Evolutionary conservation across 2,113 vertebrate genomes (phyloP).

Genomic region (Semicossyphus pulcher): DNA sequence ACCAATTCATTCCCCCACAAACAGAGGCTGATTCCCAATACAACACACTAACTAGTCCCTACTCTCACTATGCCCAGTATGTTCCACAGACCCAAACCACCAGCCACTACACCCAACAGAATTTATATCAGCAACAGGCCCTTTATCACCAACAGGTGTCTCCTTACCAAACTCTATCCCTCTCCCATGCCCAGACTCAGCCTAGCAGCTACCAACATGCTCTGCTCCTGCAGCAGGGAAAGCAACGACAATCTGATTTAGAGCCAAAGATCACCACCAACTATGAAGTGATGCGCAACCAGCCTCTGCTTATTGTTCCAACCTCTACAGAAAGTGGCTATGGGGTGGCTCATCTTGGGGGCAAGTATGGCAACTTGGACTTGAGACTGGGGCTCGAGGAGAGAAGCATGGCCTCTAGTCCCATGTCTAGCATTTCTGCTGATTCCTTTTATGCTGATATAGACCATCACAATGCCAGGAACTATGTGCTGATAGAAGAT

Average conservation of each 20-base stretch:
- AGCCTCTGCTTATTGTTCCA: constrained; percentile 94
- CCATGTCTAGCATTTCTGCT: constrained; percentile 97
- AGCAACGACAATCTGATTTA: constrained; percentile 91
- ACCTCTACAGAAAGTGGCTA: constrained; percentile 92
- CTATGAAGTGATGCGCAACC: constrained; percentile 96
- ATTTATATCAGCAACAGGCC: constrained; percentile 91
- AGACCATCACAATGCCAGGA: constrained; percentile 92
- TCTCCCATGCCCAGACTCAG: constrained; percentile 85
- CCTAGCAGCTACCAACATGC: constrained; percentile 90
- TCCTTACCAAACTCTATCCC: constrained; percentile 91
- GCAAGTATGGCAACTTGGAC: constrained; percentile 94
- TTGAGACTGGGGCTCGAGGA: constrained; percentile 94
- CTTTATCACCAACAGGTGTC: constrained; percentile 94
- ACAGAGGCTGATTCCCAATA: constrained; percentile 94
- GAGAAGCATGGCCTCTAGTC: constrained; percentile 95
- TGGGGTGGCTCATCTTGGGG: constrained; percentile 89
- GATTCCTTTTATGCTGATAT: constrained; percentile 98
- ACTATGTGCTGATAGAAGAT: constrained; percentile 97
- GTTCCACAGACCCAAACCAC: constrained; percentile 93
- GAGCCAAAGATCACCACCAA: constrained; percentile 95
- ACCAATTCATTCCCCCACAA: constrained; percentile 94
- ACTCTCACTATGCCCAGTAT: constrained; percentile 92
- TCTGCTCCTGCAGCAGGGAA: constrained; percentile 93
- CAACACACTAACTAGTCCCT: constrained; percentile 92
- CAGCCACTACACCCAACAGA: constrained; percentile 92